Percentiles rank a stretch among this genome's conserved stretches.
These are phyloP conservation scores for Platycercus adscitus DNA, from an alignment of 2,113 vertebrate genomes.

Conservation along the genomic window DNA sequence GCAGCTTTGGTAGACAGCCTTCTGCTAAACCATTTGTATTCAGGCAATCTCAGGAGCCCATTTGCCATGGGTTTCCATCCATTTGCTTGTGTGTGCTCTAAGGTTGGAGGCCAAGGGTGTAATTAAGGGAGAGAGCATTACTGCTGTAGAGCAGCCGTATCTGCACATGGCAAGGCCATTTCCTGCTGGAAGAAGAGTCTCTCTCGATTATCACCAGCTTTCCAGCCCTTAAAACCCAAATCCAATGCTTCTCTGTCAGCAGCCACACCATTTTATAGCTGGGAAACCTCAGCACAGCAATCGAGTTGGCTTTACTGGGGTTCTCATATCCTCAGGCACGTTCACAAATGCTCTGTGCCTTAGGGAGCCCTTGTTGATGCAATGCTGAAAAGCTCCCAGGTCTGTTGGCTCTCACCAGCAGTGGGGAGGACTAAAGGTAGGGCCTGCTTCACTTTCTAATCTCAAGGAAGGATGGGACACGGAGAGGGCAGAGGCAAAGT, in stretches of 20 bases:
- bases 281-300: background rate
- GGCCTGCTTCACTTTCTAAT: background rate
- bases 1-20: background rate
- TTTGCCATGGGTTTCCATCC: background rate
- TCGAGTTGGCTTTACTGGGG: background rate
- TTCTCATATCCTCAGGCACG: background rate
- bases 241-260: background rate
- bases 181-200: background rate
- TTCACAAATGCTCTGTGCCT: background rate
- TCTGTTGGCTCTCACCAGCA: background rate
- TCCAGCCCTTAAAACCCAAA: background rate
- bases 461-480: rapidly evolving
- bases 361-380: background rate
- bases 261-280: background rate
- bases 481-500: background rate
- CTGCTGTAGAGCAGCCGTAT: background rate
- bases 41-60: background rate
- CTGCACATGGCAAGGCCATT: background rate
- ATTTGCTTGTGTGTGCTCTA: background rate
- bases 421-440: background rate
- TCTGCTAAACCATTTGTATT: background rate
- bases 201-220: background rate
- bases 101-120: background rate
- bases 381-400: background rate
- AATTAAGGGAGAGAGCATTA: background rate